Conservation (phyloP, 2,797 vertebrate species). For the Tapirus indicus region DNA sequence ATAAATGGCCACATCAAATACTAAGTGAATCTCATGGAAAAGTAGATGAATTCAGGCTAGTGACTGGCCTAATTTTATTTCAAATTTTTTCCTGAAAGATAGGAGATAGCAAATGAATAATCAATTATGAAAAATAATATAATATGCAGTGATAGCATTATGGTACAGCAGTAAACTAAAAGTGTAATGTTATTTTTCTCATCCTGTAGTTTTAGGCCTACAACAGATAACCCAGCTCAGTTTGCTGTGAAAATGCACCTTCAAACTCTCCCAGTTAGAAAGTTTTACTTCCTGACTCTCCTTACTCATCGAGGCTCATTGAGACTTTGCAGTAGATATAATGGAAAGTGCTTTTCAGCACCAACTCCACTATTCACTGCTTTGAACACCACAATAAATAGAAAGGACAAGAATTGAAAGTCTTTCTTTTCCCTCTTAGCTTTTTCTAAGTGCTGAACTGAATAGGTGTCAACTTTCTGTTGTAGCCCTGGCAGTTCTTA, state of each 20-base stretch:
- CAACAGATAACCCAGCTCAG: background rate
- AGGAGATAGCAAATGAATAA: background rate
- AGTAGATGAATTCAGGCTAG: background rate
- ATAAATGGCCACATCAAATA: background rate
- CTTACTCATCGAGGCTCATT: conserved; percentile 40
- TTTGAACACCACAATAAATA: conserved; percentile 74
- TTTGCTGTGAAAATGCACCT: background rate
- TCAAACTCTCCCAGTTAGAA: conserved; percentile 10
- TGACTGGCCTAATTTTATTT: background rate
- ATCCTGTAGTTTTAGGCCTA: background rate
- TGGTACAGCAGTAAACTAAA: background rate
- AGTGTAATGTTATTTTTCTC: background rate
- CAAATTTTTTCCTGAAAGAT: background rate
- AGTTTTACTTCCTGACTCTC: conserved; percentile 67
- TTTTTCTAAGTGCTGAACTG: conserved; percentile 72
- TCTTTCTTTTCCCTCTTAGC: conserved; percentile 71
- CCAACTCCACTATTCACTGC: conserved; percentile 69
- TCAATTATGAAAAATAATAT: background rate
- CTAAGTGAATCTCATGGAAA: background rate
- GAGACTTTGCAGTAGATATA: conserved; percentile 62
- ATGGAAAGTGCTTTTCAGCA: conserved; percentile 64
- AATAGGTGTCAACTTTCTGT: conserved; percentile 75
- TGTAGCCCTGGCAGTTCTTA: conserved; percentile 69
- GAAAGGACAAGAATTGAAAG: conserved; percentile 67
- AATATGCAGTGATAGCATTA: background rate